Conservation (phyloP, 2,113 vertebrate genomes). For the Colistium nudipinnis region DNA sequence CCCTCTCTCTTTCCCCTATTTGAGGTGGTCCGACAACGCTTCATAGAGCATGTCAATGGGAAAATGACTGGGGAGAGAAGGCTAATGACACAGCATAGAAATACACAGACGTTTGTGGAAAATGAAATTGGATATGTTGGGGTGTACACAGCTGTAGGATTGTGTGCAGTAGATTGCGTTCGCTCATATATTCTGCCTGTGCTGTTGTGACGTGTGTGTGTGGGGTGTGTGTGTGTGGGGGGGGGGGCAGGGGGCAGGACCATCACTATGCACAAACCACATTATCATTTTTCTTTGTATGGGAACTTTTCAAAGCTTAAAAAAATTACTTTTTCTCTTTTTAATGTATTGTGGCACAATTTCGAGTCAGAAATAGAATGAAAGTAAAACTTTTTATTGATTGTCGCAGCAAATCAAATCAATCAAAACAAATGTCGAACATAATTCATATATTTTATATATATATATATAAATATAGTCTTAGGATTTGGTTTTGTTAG, state of each 20-base stretch:
- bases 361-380: not conserved
- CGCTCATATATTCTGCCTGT: conserved; percentile 14
- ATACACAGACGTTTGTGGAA: conserved; percentile 55
- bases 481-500: too few species aligned
- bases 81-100: conserved; percentile 67
- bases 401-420: too few species aligned
- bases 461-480: too few species aligned
- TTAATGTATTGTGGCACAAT: not conserved
- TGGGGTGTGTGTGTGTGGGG: not conserved
- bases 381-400: too few species aligned
- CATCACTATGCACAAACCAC: not conserved
- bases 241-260: too few species aligned
- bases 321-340: not conserved
- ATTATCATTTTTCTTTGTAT: not conserved
- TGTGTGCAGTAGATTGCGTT: conserved; percentile 23
- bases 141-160: conserved; percentile 43
- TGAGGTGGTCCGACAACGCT: conserved; percentile 45
- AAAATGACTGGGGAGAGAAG: conserved; percentile 65
- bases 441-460: too few species aligned
- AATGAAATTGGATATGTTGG: conserved; percentile 59
- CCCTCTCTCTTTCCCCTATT: not conserved
- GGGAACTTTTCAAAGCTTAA: not conserved
- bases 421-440: too few species aligned
- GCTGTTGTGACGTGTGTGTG: not conserved
- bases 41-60: conserved; percentile 75